A percentile compares a stretch with the other conserved stretches of the same genome.
These are phyloP conservation scores for Tenthredo amoena DNA, from an alignment of 2,888 invertebrate species.

Conservation along the genomic window DNA sequence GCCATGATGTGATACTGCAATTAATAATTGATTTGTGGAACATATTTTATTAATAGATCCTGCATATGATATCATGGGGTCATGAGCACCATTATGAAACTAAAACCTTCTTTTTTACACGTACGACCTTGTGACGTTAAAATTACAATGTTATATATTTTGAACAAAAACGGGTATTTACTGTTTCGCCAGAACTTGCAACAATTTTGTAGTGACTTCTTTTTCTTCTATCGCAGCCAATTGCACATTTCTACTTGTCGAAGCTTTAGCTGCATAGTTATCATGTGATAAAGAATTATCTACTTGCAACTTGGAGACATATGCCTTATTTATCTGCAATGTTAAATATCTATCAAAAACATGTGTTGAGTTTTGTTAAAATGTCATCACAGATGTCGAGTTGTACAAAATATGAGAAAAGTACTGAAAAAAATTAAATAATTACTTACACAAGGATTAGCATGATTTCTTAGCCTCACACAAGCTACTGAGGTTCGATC, in stretches of 20 bases:
- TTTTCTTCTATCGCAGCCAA: neutral
- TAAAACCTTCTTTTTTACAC: no score
- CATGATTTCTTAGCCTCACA: neutral
- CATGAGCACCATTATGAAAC: neutral
- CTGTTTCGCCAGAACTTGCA: neutral
- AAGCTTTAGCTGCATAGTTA: neutral
- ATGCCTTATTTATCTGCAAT: neutral
- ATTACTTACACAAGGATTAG: neutral
- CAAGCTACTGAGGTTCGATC: neutral
- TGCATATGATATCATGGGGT: neutral
- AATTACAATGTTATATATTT: neutral
- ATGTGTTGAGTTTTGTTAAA: neutral
- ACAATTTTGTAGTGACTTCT: neutral
- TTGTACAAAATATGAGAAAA: neutral
- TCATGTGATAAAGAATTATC: neutral
- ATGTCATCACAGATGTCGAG: neutral
- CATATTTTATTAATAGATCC: neutral
- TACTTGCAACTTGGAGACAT: neutral
- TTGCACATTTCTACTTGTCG: neutral
- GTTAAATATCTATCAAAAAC: neutral
- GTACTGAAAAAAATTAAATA: neutral
- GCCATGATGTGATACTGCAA: neutral
- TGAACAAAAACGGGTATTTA: neutral
- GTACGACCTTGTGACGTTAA: no score
- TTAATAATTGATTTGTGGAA: neutral